These are phyloP conservation scores for Apis cerana DNA, from an alignment of 1,140 invertebrate species.

Conservation along the genomic window DNA sequence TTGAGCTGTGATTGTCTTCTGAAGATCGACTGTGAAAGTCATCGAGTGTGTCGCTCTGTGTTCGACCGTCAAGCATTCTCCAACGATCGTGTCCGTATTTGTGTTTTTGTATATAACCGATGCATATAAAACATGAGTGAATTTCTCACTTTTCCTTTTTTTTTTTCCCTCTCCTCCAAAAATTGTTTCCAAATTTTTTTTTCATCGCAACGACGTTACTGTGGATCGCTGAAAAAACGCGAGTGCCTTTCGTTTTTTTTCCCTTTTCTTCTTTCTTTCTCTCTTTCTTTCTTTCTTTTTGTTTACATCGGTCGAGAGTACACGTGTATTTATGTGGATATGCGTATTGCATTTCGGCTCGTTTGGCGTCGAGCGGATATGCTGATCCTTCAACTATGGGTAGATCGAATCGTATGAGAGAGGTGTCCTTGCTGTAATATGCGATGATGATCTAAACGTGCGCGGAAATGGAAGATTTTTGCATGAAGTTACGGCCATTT, in stretches of 20 bases:
- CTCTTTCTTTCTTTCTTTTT: neutral
- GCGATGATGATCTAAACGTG: slow-evolving; percentile 4
- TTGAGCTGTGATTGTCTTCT: slow-evolving; percentile 1
- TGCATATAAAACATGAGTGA: neutral
- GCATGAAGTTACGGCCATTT: neutral
- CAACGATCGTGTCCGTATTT: neutral
- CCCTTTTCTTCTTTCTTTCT: neutral
- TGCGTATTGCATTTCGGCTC: neutral
- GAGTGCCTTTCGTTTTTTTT: too few relatives aligned
- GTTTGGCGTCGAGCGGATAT: slow-evolving; percentile 2
- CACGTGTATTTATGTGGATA: neutral
- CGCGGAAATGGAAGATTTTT: slow-evolving; percentile 46
- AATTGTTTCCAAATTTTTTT: neutral
- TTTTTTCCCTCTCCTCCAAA: neutral
- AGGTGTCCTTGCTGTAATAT: neutral
- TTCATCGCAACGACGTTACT: neutral
- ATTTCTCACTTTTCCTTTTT: neutral
- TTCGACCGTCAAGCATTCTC: neutral
- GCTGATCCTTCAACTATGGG: slow-evolving; percentile 23
- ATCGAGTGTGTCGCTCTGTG: neutral
- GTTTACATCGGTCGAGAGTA: slow-evolving; percentile 10
- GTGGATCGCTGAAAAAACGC: neutral
- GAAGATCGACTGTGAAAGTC: neutral
- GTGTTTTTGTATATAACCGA: too few relatives aligned
- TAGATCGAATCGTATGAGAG: slow-evolving; percentile 35